Percentiles rank a stretch among this genome's conserved stretches.
Conservation (phyloP, 2,888 invertebrate species). For the Andrena fulva region DNA sequence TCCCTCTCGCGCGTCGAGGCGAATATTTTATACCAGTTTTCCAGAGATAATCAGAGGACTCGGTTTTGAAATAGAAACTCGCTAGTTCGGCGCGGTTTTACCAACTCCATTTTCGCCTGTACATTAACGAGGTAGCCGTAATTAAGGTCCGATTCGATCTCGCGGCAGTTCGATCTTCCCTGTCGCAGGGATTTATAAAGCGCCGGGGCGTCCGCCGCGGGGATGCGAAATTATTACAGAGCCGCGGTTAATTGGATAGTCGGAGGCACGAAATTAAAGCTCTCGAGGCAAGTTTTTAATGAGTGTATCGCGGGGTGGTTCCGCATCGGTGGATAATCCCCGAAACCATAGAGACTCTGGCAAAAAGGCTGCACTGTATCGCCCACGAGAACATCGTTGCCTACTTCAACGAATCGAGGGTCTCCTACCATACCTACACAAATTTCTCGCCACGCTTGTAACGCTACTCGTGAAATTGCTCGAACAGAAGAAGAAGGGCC, state of each 20-base stretch:
- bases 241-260: conserved; percentile 10
- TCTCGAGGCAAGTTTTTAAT: conserved; percentile 23
- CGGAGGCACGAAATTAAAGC: background rate
- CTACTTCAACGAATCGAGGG: background rate
- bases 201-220: background rate
- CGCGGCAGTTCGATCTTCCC: background rate
- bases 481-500: too few species aligned
- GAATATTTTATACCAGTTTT: background rate
- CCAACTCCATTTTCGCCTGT: too few species aligned
- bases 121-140: background rate
- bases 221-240: conserved; percentile 4
- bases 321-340: background rate
- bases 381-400: background rate
- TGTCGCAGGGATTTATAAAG: background rate
- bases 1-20: background rate
- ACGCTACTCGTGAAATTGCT: too few species aligned
- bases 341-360: background rate
- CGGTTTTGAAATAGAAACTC: too few species aligned
- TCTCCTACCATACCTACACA: too few species aligned
- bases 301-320: conserved; percentile 19
- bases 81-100: too few species aligned
- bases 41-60: background rate
- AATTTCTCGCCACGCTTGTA: background rate
- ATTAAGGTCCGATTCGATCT: background rate
- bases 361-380: background rate